Conservation (phyloP, 2,113 vertebrate species). For the Kryptolebias marmoratus region DNA sequence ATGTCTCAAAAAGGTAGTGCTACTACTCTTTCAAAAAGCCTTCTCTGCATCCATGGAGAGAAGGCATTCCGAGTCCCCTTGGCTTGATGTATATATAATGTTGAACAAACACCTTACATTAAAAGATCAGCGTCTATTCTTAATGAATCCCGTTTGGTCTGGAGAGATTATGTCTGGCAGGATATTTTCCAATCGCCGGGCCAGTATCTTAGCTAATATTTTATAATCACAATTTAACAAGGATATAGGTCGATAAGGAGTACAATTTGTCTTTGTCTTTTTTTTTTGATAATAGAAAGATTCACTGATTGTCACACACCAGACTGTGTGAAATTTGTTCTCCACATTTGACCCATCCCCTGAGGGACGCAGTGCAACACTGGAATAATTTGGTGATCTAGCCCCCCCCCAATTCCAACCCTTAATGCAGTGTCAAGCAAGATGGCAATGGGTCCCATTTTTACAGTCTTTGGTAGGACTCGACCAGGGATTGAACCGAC, state of each 20-base stretch:
- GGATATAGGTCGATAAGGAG: not conserved
- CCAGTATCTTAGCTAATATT: not conserved
- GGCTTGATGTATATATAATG: not conserved
- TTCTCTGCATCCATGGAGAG: conserved; percentile 2
- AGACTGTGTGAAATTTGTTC: too few relatives aligned
- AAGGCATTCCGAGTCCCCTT: not conserved
- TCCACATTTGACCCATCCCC: too few relatives aligned
- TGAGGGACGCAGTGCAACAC: too few relatives aligned
- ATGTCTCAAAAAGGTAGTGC: not conserved
- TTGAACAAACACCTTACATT: not conserved
- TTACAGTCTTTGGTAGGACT: not conserved
- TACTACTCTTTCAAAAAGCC: not conserved
- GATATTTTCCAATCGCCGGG: not conserved
- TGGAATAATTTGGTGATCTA: too few relatives aligned
- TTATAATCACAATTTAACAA: not conserved
- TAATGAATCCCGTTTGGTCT: not conserved
- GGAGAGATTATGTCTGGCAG: not conserved
- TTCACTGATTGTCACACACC: too few relatives aligned
- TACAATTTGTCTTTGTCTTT: not conserved
- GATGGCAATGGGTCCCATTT: too few relatives aligned
- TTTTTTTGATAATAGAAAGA: not conserved
- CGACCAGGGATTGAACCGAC: too few relatives aligned
- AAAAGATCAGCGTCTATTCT: not conserved
- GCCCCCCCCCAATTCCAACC: too few relatives aligned
- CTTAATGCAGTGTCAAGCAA: too few relatives aligned